phyloP scores from a whole-genome alignment of 2,888 invertebrate genomes.

The Drosophila imparisetae region DNA sequence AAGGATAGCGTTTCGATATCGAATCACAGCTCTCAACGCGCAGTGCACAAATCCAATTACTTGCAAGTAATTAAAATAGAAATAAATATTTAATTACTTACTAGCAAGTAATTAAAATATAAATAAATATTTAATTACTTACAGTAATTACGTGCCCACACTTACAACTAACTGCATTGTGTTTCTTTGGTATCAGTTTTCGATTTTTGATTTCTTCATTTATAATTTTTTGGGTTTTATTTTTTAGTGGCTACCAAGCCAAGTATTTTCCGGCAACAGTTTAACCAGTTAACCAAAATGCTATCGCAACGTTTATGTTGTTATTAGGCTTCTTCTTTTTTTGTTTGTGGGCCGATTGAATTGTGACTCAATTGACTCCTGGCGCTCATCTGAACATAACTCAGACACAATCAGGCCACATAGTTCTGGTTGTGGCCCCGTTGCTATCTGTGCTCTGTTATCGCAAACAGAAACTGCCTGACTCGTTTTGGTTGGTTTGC shows the following conservation, averaged over 20 bases:
- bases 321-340: not conserved
- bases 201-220: not conserved
- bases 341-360: conserved; percentile 29
- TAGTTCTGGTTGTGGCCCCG: conserved; percentile 17
- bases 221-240: not conserved
- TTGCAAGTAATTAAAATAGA: not conserved
- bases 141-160: not conserved
- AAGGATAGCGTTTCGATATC: not conserved
- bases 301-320: not conserved
- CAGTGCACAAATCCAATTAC: not conserved
- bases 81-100: too few relatives aligned
- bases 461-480: conserved; percentile 32
- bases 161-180: not conserved
- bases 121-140: not conserved
- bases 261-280: not conserved
- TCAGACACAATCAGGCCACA: conserved; percentile 11
- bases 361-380: conserved; percentile 18
- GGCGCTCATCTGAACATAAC: conserved; percentile 22
- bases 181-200: not conserved
- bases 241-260: not conserved
- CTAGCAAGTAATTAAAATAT: too few relatives aligned
- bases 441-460: conserved; percentile 19
- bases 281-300: not conserved
- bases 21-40: not conserved
- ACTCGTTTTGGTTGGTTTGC: conserved; percentile 3